Evolutionary conservation across 2,797 vertebrate genomes (phyloP).

Genomic region (Anabacerthia variegaticeps): DNA sequence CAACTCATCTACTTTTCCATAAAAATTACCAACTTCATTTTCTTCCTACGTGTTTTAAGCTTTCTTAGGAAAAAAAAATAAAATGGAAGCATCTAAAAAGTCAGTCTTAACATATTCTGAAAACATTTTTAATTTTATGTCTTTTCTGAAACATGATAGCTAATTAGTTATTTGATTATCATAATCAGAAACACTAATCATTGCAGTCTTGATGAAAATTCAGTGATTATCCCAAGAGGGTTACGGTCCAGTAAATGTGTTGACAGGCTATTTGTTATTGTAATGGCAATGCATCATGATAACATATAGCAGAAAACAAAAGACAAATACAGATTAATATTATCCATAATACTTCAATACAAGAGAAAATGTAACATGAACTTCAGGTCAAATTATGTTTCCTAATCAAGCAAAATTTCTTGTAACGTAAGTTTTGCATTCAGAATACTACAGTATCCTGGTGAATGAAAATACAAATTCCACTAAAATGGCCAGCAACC

Average conservation of each 20-base stretch:
- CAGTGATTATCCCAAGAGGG: conserved; percentile 74
- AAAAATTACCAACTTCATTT: background rate
- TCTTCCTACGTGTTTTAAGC: background rate
- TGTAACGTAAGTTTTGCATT: background rate
- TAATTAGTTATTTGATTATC: conserved; percentile 81
- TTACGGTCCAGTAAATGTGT: conserved; percentile 72
- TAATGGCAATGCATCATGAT: conserved; percentile 56
- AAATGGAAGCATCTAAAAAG: background rate
- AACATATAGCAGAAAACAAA: conserved; percentile 50
- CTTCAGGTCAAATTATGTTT: background rate
- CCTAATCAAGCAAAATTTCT: background rate
- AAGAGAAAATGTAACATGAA: background rate
- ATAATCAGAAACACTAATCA: conserved; percentile 81
- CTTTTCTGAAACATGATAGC: conserved; percentile 72
- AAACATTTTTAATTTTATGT: conserved; percentile 51
- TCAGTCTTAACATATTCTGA: background rate
- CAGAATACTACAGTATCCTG: background rate
- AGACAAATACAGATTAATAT: conserved; percentile 50
- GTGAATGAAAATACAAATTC: background rate
- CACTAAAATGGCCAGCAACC: background rate
- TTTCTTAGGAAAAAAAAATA: background rate
- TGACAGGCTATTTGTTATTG: conserved; percentile 76
- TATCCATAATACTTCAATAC: background rate
- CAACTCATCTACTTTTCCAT: background rate
- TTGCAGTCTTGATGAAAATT: conserved; percentile 77